Evolutionary conservation across 2,888 invertebrate species (phyloP).

Genomic region (Drepana falcataria): DNA sequence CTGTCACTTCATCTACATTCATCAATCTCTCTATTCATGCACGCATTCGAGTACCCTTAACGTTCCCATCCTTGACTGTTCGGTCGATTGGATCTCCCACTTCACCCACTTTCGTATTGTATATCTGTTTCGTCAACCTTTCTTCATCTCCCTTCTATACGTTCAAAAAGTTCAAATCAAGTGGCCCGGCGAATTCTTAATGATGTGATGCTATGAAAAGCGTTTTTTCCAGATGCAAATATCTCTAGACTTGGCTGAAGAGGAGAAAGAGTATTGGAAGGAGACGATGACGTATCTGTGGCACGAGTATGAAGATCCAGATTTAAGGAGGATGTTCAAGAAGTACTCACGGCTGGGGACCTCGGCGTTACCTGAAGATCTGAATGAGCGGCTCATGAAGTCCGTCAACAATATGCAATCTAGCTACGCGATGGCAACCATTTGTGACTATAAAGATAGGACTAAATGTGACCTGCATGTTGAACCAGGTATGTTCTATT

Average conservation of each 20-base stretch:
- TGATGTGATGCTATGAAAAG: no score
- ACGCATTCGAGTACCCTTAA: no score
- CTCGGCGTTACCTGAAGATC: slow-evolving; percentile 84
- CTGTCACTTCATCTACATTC: no score
- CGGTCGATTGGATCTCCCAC: no score
- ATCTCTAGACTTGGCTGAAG: slow-evolving; percentile 63
- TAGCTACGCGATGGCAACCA: slow-evolving; percentile 86
- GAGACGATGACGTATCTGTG: slow-evolving; percentile 85
- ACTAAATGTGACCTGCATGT: slow-evolving; percentile 84
- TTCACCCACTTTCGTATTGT: no score
- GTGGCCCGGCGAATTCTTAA: no score
- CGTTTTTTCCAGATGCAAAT: slow-evolving; percentile 48
- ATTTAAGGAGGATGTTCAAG: slow-evolving; percentile 85
- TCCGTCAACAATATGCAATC: slow-evolving; percentile 84
- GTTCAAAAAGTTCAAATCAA: no score
- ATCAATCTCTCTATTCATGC: no score
- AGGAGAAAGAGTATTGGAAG: slow-evolving; percentile 81
- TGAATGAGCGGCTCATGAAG: slow-evolving; percentile 79
- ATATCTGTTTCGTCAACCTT: no score
- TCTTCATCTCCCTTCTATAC: no score
- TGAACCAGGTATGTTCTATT: slow-evolving; percentile 80
- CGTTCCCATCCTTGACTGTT: no score
- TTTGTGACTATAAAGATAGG: slow-evolving; percentile 83
- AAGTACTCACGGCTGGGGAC: slow-evolving; percentile 84
- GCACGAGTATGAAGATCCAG: slow-evolving; percentile 83